Percentiles rank a stretch among this genome's conserved stretches.
Evolutionary conservation across 2,888 invertebrate species (phyloP).

Genomic region (Netelia melanura): DNA sequence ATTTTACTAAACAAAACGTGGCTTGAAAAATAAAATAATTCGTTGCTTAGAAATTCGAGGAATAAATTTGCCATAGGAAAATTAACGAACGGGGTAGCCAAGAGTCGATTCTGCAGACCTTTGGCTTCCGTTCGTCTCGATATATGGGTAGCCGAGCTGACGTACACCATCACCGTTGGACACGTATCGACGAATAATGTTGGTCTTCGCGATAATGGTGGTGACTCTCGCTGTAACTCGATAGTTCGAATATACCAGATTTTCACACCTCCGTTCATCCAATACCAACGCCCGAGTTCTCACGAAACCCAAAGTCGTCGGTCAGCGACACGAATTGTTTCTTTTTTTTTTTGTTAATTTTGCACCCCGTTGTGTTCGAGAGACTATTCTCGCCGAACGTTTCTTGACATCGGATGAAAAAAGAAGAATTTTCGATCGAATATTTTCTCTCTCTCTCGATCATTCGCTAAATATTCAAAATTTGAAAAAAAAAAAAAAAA

Average conservation of each 20-base stretch:
- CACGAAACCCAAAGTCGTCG: slow-evolving; percentile 19
- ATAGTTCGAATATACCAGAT: slow-evolving; percentile 62
- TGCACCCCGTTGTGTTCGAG: not conserved
- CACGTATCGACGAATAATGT: not conserved
- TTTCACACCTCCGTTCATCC: slow-evolving; percentile 55
- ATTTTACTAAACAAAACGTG: too few species aligned
- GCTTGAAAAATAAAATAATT: too few species aligned
- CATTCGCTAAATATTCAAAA: not conserved
- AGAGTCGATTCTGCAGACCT: slow-evolving; percentile 46
- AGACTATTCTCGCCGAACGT: not conserved
- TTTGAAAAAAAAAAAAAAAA: not conserved
- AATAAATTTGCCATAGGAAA: slow-evolving; percentile 10
- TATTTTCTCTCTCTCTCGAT: not conserved
- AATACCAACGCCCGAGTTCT: slow-evolving; percentile 23
- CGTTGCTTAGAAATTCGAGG: not conserved
- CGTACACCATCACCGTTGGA: not conserved
- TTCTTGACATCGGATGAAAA: not conserved
- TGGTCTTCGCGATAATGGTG: slow-evolving; percentile 29
- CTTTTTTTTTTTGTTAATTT: not conserved
- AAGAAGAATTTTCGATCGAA: not conserved
- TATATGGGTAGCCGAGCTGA: not conserved
- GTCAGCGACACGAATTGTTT: slow-evolving; percentile 17
- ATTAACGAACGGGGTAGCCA: slow-evolving; percentile 45
- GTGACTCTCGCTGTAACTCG: slow-evolving; percentile 48
- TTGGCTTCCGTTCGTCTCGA: slow-evolving; percentile 44